Conservation (phyloP, 1,140 invertebrate species). For the Anastrepha ludens region DNA sequence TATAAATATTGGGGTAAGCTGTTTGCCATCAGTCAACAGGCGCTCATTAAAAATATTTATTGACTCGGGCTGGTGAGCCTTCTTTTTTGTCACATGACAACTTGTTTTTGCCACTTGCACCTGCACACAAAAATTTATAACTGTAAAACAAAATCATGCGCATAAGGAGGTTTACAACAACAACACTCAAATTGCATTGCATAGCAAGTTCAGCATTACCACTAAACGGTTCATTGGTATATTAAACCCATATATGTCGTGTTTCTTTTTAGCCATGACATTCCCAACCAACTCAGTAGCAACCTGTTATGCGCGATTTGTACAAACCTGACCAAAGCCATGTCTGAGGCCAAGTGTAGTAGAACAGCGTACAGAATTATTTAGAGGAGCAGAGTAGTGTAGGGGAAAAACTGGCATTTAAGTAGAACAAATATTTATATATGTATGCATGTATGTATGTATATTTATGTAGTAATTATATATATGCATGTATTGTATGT, state of each 20-base stretch:
- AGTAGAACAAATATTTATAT: background rate
- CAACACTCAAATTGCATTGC: background rate
- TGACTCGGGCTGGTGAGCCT: background rate
- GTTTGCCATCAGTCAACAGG: background rate
- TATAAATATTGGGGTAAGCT: background rate
- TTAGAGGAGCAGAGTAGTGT: background rate
- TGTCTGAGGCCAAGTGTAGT: slow-evolving; percentile 25
- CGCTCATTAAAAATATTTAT: background rate
- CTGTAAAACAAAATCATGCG: background rate
- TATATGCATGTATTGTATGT: background rate
- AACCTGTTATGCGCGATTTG: background rate
- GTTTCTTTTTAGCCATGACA: slow-evolving; percentile 18
- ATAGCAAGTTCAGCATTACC: background rate
- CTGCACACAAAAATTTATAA: slow-evolving; percentile 34
- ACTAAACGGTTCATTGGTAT: slow-evolving; percentile 3
- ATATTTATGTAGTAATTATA: background rate
- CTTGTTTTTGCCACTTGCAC: background rate
- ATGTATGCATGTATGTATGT: background rate
- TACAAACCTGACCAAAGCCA: background rate
- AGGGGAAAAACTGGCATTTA: background rate
- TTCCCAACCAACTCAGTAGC: background rate
- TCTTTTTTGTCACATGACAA: background rate
- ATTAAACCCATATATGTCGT: slow-evolving; percentile 2
- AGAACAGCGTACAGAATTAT: background rate
- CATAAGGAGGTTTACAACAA: background rate